These are phyloP conservation scores for Probaryconus sp. DNA, from an alignment of 1,140 invertebrate species.

Conservation along the genomic window DNA sequence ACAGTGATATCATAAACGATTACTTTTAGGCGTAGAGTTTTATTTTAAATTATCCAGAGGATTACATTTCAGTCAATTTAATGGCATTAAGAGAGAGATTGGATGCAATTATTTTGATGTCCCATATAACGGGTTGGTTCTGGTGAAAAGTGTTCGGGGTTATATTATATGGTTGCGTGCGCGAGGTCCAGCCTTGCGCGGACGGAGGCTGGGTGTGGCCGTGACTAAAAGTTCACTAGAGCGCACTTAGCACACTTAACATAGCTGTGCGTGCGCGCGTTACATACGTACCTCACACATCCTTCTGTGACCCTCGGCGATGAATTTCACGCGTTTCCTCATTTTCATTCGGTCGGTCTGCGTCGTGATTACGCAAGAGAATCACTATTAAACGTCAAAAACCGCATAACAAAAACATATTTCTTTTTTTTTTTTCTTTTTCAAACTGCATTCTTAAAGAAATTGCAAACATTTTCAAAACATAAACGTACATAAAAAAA, in stretches of 20 bases:
- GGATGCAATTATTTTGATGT: background rate
- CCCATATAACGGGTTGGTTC: background rate
- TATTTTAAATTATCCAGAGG: too few species aligned
- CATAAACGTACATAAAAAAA: too few species aligned
- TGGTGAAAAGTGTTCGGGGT: slow-evolving; percentile 59
- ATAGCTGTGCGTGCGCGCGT: slow-evolving; percentile 10
- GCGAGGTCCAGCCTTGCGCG: slow-evolving; percentile 72
- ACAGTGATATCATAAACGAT: too few species aligned
- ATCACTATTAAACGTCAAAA: background rate
- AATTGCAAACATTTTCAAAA: too few species aligned
- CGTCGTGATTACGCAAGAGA: background rate
- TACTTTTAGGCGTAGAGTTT: too few species aligned
- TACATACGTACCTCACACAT: background rate
- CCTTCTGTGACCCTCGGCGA: slow-evolving; percentile 2
- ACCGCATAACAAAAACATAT: too few species aligned
- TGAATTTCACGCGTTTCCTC: slow-evolving; percentile 7
- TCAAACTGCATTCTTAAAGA: too few species aligned
- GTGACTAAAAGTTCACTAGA: slow-evolving; percentile 78
- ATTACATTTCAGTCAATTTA: too few species aligned
- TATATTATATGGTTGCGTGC: slow-evolving; percentile 72
- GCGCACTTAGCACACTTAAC: slow-evolving; percentile 59
- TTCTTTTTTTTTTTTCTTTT: too few species aligned
- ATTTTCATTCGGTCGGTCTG: background rate
- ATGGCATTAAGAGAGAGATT: too few species aligned
- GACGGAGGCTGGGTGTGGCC: slow-evolving; percentile 75